Evolutionary conservation across 2,888 invertebrate species (phyloP).

Genomic region (Drosophila quinaria): DNA sequence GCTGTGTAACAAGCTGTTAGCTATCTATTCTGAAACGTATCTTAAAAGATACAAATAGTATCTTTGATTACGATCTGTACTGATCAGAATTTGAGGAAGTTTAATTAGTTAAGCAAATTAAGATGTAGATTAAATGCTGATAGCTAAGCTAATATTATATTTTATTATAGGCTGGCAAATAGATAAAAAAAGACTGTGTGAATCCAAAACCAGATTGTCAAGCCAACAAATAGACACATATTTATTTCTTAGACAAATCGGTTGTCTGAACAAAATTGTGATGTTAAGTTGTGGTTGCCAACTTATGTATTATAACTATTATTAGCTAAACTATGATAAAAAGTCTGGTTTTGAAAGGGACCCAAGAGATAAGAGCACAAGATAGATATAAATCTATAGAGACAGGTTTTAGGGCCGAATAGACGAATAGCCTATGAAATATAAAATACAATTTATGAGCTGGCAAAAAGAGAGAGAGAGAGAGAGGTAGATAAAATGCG

Average conservation of each 20-base stretch:
- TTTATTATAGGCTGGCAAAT: not conserved
- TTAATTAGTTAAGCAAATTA: slow-evolving; percentile 20
- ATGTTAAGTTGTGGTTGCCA: slow-evolving; percentile 1
- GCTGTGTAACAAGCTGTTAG: not conserved
- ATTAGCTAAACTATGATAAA: slow-evolving; percentile 28
- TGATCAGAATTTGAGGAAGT: not conserved
- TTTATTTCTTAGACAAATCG: not conserved
- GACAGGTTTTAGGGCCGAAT: slow-evolving; percentile 26
- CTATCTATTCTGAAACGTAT: not conserved
- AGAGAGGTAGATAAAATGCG: not conserved
- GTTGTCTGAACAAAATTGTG: slow-evolving; percentile 1
- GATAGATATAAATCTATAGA: slow-evolving; percentile 20
- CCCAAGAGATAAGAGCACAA: slow-evolving; percentile 9
- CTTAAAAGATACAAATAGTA: not conserved
- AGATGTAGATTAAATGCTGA: slow-evolving; percentile 19
- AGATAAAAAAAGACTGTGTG: slow-evolving; percentile 1
- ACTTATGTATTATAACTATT: slow-evolving; percentile 4
- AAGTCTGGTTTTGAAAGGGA: slow-evolving; percentile 22
- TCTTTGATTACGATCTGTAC: not conserved
- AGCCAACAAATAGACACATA: not conserved
- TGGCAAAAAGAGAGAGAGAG: not conserved
- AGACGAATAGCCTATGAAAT: slow-evolving; percentile 17
- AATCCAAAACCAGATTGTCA: slow-evolving; percentile 8
- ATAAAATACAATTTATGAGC: slow-evolving; percentile 18
- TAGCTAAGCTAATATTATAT: slow-evolving; percentile 5